phyloP scores from a whole-genome alignment of 2,888 invertebrate species.

The Ganaspis brasiliensis region DNA sequence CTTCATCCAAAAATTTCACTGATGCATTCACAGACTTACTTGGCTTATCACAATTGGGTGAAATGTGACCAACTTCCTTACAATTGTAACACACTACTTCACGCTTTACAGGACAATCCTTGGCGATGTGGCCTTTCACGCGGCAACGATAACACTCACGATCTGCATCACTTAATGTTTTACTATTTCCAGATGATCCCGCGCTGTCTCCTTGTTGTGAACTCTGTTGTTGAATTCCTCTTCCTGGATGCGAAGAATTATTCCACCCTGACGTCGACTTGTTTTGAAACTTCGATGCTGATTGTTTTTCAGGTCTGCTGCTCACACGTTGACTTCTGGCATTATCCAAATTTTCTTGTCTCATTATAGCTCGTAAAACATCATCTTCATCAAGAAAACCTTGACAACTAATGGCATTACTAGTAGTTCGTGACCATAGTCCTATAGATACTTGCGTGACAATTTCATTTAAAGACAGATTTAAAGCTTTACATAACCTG shows the following conservation, averaged over 20 bases:
- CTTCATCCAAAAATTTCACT: background rate
- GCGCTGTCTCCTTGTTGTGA: constrained; percentile 37
- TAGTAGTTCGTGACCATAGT: constrained; percentile 37
- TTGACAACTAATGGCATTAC: too few species aligned
- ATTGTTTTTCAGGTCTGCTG: background rate
- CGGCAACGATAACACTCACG: too few species aligned
- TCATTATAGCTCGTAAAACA: too few species aligned
- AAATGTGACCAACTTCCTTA: too few species aligned
- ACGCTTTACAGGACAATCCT: background rate
- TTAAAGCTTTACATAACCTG: constrained; percentile 48
- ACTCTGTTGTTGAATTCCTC: background rate
- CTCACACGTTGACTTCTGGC: background rate
- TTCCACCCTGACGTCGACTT: too few species aligned
- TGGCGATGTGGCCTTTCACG: too few species aligned
- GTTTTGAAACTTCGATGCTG: background rate
- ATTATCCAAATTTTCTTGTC: background rate
- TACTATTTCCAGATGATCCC: constrained; percentile 7
- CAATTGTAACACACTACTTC: too few species aligned
- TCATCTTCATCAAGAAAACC: too few species aligned
- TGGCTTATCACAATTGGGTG: background rate
- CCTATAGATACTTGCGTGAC: constrained; percentile 41
- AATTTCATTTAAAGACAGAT: constrained; percentile 13
- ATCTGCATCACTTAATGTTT: background rate
- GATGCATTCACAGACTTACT: background rate
- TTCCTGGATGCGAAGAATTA: too few species aligned